phyloP scores from a whole-genome alignment of 2,113 vertebrate species.

The Cygnus buccinator region DNA sequence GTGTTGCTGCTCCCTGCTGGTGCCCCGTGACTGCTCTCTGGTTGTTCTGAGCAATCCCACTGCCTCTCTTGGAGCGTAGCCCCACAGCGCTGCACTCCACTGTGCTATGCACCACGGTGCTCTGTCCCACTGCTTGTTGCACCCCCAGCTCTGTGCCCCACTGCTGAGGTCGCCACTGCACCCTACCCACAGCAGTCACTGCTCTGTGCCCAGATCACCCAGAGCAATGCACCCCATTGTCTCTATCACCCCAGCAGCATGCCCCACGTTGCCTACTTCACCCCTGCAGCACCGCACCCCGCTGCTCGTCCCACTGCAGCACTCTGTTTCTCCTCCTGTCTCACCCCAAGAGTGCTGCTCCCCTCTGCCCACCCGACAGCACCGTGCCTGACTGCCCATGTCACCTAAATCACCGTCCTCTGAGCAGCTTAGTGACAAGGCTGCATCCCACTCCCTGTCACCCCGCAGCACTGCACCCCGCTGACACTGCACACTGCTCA shows the following conservation, averaged over 20 bases:
- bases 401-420: fast-evolving
- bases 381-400: neutral
- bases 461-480: neutral
- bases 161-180: no score
- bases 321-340: neutral
- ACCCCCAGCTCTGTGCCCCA: neutral
- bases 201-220: neutral
- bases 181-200: neutral
- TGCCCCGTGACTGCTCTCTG: neutral
- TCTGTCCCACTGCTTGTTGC: neutral
- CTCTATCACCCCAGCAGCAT: neutral
- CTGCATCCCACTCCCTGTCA: neutral
- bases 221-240: neutral
- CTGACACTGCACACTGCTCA: neutral
- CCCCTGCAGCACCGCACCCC: neutral
- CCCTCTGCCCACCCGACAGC: neutral
- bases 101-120: neutral
- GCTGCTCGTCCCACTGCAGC: neutral
- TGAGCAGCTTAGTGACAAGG: neutral
- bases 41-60: neutral
- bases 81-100: neutral
- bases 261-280: neutral
- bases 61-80: neutral
- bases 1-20: neutral
- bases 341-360: neutral